Evolutionary conservation across 2,113 vertebrate genomes (phyloP).

Genomic region (Bettongia penicillata): DNA sequence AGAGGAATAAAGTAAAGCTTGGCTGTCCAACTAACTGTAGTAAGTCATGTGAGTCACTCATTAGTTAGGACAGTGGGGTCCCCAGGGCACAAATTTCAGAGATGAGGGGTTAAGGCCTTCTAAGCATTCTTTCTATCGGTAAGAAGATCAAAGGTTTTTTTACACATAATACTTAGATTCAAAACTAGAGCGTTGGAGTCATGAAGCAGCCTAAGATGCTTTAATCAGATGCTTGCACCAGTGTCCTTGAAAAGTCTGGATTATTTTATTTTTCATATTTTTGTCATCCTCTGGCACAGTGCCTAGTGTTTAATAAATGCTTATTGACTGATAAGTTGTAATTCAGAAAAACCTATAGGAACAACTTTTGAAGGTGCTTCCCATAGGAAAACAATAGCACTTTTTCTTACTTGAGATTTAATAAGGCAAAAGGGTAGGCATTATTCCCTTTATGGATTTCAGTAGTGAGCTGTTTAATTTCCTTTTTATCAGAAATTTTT

Average conservation of each 20-base stretch:
- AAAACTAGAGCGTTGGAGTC: constrained; percentile 25
- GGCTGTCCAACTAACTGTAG: not conserved
- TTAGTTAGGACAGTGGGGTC: not conserved
- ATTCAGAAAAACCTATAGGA: not conserved
- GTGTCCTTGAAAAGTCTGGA: not conserved
- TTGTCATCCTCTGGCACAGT: not conserved
- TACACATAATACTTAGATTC: constrained; percentile 11
- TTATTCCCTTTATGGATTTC: not conserved
- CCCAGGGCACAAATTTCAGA: not conserved
- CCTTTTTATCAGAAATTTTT: not conserved
- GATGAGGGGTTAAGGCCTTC: not conserved
- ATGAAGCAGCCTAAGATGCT: not conserved
- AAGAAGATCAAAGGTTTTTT: not conserved
- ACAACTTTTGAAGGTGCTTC: not conserved
- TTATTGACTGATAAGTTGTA: not conserved
- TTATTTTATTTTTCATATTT: not conserved
- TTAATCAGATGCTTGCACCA: not conserved
- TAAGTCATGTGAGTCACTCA: not conserved
- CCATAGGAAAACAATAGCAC: not conserved
- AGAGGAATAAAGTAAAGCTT: not conserved
- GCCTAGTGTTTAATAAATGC: not conserved
- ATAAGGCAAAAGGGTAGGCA: not conserved
- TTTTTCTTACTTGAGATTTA: not conserved
- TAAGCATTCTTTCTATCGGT: not conserved
- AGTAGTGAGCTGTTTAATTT: not conserved